These are phyloP conservation scores for Eretmocerus hayati DNA, from an alignment of 2,888 invertebrate species.

Conservation along the genomic window DNA sequence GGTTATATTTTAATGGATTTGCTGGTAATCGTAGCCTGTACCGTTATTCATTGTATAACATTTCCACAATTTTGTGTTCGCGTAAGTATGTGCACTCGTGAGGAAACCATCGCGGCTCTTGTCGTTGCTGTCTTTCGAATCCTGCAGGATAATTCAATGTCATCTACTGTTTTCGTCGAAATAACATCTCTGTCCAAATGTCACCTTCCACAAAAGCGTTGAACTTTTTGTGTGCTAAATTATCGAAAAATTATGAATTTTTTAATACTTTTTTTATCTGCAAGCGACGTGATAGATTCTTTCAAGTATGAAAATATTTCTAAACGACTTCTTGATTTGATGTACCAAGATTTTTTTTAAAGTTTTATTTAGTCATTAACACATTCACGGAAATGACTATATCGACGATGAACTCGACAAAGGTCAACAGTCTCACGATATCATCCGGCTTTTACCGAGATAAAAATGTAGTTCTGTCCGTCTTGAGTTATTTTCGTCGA, in stretches of 20 bases:
- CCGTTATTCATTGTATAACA: not conserved
- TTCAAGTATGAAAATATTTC: constrained; percentile 7
- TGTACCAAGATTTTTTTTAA: constrained; percentile 5
- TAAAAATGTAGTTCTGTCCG: not conserved
- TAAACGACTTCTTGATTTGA: constrained; percentile 5
- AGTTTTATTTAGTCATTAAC: no score
- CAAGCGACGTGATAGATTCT: constrained; percentile 11
- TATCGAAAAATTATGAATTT: constrained; percentile 4
- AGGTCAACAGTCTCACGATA: no score
- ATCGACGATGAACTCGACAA: no score
- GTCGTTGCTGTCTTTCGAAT: constrained; percentile 11
- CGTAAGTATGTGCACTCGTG: constrained; percentile 11
- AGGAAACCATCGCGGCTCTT: not conserved
- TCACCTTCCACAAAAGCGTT: constrained; percentile 14
- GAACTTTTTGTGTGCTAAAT: constrained; percentile 1
- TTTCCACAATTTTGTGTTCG: constrained; percentile 10
- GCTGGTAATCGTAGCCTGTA: not conserved
- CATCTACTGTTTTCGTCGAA: constrained; percentile 12
- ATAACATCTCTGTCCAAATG: constrained; percentile 2
- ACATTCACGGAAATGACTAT: no score
- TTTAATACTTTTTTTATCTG: constrained; percentile 6
- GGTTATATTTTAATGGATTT: not conserved
- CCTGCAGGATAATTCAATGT: constrained; percentile 10
- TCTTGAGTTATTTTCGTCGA: no score
- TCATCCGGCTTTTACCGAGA: not conserved